Evolutionary conservation across 2,888 invertebrate genomes (phyloP), one percentile per base, ranked within the genome.

Genomic region (Hydropsyche betteni): DNA sequence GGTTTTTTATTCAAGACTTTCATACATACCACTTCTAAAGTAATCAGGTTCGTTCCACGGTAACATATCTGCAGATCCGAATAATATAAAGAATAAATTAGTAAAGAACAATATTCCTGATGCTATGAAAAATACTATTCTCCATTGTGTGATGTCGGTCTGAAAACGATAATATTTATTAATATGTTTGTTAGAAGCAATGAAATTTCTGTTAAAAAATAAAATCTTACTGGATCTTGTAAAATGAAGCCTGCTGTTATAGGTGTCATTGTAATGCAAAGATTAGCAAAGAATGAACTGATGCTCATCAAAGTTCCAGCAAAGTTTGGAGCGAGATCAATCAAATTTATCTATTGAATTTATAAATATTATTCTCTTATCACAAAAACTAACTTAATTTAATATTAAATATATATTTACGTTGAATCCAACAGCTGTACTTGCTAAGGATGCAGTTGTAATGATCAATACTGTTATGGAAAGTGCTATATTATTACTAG

Each of bases 251-350:
- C 92, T 0, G 92, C 91, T 0, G 91, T 84, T 0, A 93, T 82
- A 0, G 95, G 95, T 0, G 93, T 92, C 24, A 93, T 83, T 33
- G 94, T 91, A 7, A 91, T 91, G 81, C 92, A 90, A 3, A 91
- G 83, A 81, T 93, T 94, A 0, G 94, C 91, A 0, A 88, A 85
- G 74, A 92, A 91, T 83, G 94, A 95, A 16, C 93, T 93, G 76
- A 95, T 88, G 38, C 95, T 94, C 91, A 95, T 94, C 80, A 95
- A 85, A 0, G 92, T 91, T 0, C 95, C 95, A 0, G 94, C 92
- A 81, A 91, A 94, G 82, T 93, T 94, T 0, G 94, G 94, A 0
- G 94, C 91, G 72, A 95, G 88, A 82, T 95, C 95, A 70, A 95
- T 92, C 81, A 94, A 93, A 83, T 93, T 94, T 0, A 91, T 89